Percentiles rank a stretch among this genome's conserved stretches.
These are phyloP conservation scores for Lethenteron reissneri DNA, from an alignment of 2,113 vertebrate genomes.

Conservation along the genomic window DNA sequence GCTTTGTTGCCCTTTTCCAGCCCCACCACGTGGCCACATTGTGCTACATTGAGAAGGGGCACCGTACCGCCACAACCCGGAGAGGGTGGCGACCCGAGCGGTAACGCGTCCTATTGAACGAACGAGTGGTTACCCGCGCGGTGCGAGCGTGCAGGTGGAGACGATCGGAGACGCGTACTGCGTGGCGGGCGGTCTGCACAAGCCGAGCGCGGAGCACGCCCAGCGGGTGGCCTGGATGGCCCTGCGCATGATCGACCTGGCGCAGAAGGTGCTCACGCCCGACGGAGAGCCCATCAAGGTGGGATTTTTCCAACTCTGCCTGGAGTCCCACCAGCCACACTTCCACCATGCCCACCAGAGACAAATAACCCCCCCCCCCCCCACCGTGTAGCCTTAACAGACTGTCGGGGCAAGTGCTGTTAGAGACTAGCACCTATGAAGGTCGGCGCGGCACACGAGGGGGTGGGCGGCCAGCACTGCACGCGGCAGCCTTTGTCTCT, in stretches of 20 bases:
- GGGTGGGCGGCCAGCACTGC: too few relatives aligned
- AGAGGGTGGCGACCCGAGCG: not conserved
- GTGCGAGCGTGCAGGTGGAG: slow-evolving; percentile 50
- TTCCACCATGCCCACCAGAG: too few relatives aligned
- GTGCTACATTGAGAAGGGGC: not conserved
- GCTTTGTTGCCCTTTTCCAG: too few relatives aligned
- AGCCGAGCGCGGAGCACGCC: slow-evolving; percentile 76
- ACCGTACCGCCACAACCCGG: not conserved
- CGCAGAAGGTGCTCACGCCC: slow-evolving; percentile 83
- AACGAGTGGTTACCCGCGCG: slow-evolving; percentile 12
- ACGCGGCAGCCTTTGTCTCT: too few relatives aligned
- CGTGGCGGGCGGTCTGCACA: slow-evolving; percentile 74
- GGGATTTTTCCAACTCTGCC: slow-evolving; percentile 10
- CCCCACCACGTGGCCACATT: too few relatives aligned
- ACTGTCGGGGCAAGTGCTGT: too few relatives aligned
- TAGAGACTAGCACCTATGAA: too few relatives aligned
- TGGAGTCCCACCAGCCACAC: too few relatives aligned
- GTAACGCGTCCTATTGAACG: not conserved
- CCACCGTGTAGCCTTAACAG: too few relatives aligned
- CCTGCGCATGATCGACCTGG: slow-evolving; percentile 96
- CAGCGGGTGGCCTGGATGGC: slow-evolving; percentile 92
- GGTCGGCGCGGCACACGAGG: too few relatives aligned
- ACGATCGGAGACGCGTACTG: slow-evolving; percentile 97
- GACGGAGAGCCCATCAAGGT: slow-evolving; percentile 88
- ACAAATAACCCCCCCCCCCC: too few relatives aligned